Base-by-base conservation (phyloP, 2,888 invertebrate species). In the Hydrotaea diabolus region DNA sequence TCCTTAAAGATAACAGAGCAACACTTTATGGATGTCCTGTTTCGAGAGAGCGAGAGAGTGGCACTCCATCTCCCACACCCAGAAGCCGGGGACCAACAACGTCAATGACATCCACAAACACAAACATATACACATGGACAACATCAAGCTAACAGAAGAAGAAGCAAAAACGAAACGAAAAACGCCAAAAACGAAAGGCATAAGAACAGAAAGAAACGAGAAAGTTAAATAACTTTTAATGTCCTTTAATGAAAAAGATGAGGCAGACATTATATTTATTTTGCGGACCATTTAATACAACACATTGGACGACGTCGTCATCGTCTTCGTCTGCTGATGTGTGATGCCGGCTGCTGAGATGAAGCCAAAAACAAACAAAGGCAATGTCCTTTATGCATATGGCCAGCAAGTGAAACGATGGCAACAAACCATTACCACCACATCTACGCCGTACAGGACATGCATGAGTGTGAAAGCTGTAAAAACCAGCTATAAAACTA, bases 241-340 rank as follows among this genome's bases (percentile, higher is more conserved):
- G 75, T 83, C 57, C 71, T 80, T 80, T 72, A 84, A 72, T 78
- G 80, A 55, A 23, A 49, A 64, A 49, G 46, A 64, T 78, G 43
- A 75, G 43, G 72, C 69, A 21, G 43, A 46, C 46, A 19, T 69
- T 46, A 23, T n/a, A 39, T 69, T 69, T 62, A 75, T 77, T 78
- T 78, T 80, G 83, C 77, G 75, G 71, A 57, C 80, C 80, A 84
- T 84, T 83, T 72, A 80, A 78, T 64, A 36, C 62, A 75, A 80
- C 77, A 84, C 83, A 84, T 66, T 77, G 71, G 43, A 69, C 1
- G 13, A 8, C 23, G 46, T 69, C 31, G 23, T 31, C 62, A 59
- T 43, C 43, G 11, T 26, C 66, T 17, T 19, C 9, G 21, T 31
- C 31, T 19, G 7, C 19, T 21, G 57, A 11, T 23, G 59, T 55